These are phyloP conservation scores for Cephus spinipes DNA, from an alignment of 2,888 invertebrate species.

Conservation along the genomic window DNA sequence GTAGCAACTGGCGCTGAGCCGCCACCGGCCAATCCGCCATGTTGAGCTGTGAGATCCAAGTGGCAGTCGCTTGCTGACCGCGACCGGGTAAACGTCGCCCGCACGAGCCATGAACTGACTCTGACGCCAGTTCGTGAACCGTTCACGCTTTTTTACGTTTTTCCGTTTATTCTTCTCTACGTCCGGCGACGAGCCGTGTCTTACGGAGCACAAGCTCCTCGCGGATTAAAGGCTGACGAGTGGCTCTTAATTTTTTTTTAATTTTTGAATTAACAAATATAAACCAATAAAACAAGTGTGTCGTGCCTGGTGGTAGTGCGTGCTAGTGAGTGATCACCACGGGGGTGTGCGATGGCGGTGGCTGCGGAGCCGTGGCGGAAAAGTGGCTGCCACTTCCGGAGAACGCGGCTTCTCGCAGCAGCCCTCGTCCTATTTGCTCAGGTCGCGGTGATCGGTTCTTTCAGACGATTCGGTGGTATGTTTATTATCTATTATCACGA, in stretches of 20 bases:
- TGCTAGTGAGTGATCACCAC: constrained; percentile 37
- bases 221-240: not conserved
- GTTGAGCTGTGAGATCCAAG: constrained; percentile 33
- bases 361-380: constrained; percentile 55
- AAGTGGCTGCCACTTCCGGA: constrained; percentile 30
- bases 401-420: constrained; percentile 20
- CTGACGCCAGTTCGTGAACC: constrained; percentile 26
- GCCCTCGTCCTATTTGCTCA: constrained; percentile 24
- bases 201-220: not conserved
- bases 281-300: constrained; percentile 8
- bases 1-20: constrained; percentile 18
- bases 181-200: not conserved
- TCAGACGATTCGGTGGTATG: constrained; percentile 34
- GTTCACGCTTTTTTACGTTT: constrained; percentile 2
- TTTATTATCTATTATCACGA: not conserved
- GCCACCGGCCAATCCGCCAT: constrained; percentile 34
- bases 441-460: constrained; percentile 29
- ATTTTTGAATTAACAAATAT: not conserved
- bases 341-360: constrained; percentile 58
- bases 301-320: constrained; percentile 12
- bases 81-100: constrained; percentile 57
- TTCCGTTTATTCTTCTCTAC: constrained; percentile 1
- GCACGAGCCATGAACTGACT: constrained; percentile 54
- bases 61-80: constrained; percentile 64
- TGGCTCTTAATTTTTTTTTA: constrained; percentile 4